Percentiles rank a stretch among this genome's conserved stretches.
These are phyloP conservation scores for Agraylea sexmaculata DNA, from an alignment of 1,140 invertebrate species.

Conservation along the genomic window DNA sequence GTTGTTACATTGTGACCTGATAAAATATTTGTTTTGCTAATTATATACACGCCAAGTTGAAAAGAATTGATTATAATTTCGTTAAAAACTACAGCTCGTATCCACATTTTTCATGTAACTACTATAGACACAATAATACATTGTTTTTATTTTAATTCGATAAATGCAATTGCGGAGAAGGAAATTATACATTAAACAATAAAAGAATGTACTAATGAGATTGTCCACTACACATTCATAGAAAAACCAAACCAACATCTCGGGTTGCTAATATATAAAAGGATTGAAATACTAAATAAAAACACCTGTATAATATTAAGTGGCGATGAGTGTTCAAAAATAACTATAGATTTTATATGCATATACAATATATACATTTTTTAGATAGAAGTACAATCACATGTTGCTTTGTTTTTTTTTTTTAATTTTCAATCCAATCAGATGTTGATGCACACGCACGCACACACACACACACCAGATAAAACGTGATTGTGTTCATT, in stretches of 20 bases:
- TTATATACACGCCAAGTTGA: neutral
- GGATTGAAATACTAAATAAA: too few relatives aligned
- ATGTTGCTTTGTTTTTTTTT: too few relatives aligned
- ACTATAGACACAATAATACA: neutral
- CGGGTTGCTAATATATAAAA: too few relatives aligned
- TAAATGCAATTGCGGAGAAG: too few relatives aligned
- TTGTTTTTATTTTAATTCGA: too few relatives aligned
- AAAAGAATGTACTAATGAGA: neutral
- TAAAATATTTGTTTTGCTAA: neutral
- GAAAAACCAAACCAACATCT: neutral
- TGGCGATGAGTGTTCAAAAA: too few relatives aligned
- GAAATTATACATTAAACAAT: too few relatives aligned
- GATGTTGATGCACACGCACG: neutral
- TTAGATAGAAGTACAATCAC: too few relatives aligned
- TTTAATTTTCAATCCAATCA: neutral
- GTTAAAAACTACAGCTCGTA: neutral
- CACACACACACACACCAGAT: neutral
- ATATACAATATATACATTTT: too few relatives aligned
- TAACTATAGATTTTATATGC: too few relatives aligned
- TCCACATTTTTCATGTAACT: neutral
- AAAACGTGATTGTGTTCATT: slow-evolving; percentile 53
- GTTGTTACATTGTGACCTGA: neutral
- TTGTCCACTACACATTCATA: neutral
- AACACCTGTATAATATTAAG: too few relatives aligned
- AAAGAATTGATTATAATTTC: neutral